phyloP scores from a whole-genome alignment of 2,113 vertebrate species.

The Cervus canadensis region DNA sequence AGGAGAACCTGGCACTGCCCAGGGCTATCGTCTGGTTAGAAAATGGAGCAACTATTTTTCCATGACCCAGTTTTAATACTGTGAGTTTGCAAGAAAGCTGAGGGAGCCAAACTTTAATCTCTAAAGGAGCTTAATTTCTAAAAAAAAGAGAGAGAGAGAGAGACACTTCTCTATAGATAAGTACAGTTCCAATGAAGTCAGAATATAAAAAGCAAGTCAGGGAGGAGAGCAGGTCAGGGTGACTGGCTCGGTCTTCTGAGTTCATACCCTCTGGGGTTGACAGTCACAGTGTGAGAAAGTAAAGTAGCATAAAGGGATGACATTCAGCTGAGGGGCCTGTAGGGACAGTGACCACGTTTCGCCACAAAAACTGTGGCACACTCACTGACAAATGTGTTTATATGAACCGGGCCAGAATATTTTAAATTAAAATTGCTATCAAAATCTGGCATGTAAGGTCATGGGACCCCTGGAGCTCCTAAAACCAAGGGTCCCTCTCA shows the following conservation, averaged over 20 bases:
- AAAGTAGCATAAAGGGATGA: not conserved
- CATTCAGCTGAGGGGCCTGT: not conserved
- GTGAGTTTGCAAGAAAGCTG: not conserved
- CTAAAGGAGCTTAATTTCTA: slow-evolving; percentile 60
- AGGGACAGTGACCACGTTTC: not conserved
- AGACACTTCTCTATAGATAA: not conserved
- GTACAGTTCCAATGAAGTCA: not conserved
- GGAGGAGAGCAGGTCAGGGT: not conserved
- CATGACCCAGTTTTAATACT: slow-evolving; percentile 50
- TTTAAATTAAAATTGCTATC: not conserved
- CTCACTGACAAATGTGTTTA: not conserved
- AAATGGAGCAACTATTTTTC: slow-evolving; percentile 31
- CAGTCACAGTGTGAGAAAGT: not conserved
- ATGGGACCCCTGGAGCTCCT: not conserved
- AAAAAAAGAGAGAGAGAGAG: not conserved
- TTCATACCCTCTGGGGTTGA: not conserved
- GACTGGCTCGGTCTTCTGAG: not conserved
- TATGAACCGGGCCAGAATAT: not conserved
- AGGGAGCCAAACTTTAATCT: slow-evolving; percentile 49
- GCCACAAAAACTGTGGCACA: not conserved
- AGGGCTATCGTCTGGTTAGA: not conserved
- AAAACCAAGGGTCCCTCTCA: not conserved
- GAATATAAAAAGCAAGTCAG: slow-evolving; percentile 8
- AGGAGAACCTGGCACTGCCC: not conserved
- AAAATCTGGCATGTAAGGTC: not conserved